Conservation (phyloP, 2,113 vertebrate genomes). For the Carettochelys insculpta region DNA sequence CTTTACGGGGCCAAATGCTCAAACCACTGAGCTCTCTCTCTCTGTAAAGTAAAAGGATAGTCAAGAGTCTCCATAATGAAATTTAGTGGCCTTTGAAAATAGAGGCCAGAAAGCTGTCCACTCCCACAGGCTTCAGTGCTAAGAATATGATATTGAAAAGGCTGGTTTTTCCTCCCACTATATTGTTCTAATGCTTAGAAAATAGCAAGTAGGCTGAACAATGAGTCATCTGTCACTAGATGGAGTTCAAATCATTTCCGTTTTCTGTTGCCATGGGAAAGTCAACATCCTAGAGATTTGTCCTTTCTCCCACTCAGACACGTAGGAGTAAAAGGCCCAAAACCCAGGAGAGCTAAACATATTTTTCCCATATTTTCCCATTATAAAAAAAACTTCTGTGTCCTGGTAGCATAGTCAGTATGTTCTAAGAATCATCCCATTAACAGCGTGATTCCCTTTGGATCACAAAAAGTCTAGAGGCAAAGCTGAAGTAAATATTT, state of each 20-base stretch:
- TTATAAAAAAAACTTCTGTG: conserved; percentile 75
- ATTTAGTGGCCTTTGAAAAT: background rate
- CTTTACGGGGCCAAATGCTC: too few species aligned
- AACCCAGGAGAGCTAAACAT: conserved; percentile 53
- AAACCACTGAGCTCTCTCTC: too few species aligned
- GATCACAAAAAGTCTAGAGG: conserved; percentile 69
- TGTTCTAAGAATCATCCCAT: conserved; percentile 64
- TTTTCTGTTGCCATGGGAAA: conserved; percentile 62
- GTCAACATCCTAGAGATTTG: conserved; percentile 64
- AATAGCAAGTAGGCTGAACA: conserved; percentile 48
- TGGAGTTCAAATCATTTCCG: conserved; percentile 74
- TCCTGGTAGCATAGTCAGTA: conserved; percentile 68
- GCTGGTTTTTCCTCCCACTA: conserved; percentile 39
- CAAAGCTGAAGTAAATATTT: conserved; percentile 81
- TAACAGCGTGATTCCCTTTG: conserved; percentile 75
- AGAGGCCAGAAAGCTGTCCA: conserved; percentile 29
- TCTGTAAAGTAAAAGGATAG: background rate
- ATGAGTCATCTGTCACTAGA: conserved; percentile 67
- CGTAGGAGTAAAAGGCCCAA: conserved; percentile 69
- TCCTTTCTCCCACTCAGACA: conserved; percentile 69
- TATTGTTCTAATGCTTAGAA: conserved; percentile 51
- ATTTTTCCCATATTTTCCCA: conserved; percentile 13
- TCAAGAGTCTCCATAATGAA: background rate
- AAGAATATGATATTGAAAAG: conserved; percentile 37
- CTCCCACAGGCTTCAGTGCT: conserved; percentile 29